Conservation (phyloP, 2,888 invertebrate genomes). For the Philereme vetulata region DNA sequence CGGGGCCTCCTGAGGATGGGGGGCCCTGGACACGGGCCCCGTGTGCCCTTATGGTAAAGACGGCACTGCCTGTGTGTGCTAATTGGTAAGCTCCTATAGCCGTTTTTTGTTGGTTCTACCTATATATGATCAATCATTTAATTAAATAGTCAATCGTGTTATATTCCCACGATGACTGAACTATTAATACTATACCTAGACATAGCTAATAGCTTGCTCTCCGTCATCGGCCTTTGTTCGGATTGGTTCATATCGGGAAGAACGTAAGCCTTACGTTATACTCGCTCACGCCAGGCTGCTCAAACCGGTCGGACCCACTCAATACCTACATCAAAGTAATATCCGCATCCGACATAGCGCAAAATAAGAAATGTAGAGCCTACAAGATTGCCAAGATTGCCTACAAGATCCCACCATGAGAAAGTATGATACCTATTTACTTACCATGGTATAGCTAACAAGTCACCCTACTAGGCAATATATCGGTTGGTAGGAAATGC, state of each 20-base stretch:
- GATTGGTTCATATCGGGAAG: slow-evolving; percentile 31
- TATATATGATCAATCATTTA: slow-evolving; percentile 37
- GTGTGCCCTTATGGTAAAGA: too few relatives aligned
- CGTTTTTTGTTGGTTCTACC: slow-evolving; percentile 30
- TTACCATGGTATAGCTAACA: too few relatives aligned
- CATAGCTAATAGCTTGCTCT: slow-evolving; percentile 39
- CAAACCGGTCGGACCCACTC: slow-evolving; percentile 30
- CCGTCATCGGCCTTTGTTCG: slow-evolving; percentile 50
- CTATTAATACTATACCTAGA: slow-evolving; percentile 30
- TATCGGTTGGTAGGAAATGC: too few relatives aligned
- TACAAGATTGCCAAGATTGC: too few relatives aligned
- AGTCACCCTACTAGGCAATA: too few relatives aligned
- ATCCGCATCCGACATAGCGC: slow-evolving; percentile 19
- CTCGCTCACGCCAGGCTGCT: slow-evolving; percentile 15
- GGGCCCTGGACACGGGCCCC: too few relatives aligned
- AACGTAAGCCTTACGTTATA: slow-evolving; percentile 19
- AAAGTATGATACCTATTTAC: too few relatives aligned
- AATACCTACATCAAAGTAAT: slow-evolving; percentile 35
- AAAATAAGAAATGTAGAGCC: too few relatives aligned
- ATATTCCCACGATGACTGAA: slow-evolving; percentile 50
- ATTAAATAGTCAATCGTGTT: slow-evolving; percentile 38
- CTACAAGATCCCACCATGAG: too few relatives aligned
- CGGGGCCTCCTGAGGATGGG: too few relatives aligned
- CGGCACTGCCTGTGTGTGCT: not conserved
- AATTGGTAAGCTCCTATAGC: slow-evolving; percentile 1